Evolutionary conservation across 2,797 vertebrate genomes (phyloP).

Genomic region (Typhlichthys eigenmanni): DNA sequence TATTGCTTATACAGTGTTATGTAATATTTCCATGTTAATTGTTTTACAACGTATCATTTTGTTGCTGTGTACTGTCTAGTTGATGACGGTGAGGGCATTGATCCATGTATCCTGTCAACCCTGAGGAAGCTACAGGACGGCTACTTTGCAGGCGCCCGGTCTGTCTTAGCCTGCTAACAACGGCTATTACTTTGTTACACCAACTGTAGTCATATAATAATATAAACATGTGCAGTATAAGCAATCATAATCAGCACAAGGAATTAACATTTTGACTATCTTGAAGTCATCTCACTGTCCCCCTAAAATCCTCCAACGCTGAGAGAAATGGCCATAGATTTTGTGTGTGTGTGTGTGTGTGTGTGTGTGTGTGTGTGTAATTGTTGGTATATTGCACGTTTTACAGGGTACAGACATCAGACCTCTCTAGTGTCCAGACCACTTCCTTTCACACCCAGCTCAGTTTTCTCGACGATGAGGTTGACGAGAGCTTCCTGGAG

Average conservation of each 20-base stretch:
- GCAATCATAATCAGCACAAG: background rate
- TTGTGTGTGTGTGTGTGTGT: background rate
- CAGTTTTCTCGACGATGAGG: slow-evolving; percentile 91
- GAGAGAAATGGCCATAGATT: background rate
- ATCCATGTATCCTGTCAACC: slow-evolving; percentile 90
- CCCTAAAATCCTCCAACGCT: no score
- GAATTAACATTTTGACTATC: background rate
- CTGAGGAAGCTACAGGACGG: slow-evolving; percentile 95
- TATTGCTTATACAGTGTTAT: background rate
- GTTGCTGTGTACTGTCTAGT: slow-evolving; percentile 68
- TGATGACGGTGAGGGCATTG: slow-evolving; percentile 88
- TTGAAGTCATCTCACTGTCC: no score
- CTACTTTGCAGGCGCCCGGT: slow-evolving; percentile 97
- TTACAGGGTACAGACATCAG: slow-evolving; percentile 89
- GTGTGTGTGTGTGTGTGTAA: background rate
- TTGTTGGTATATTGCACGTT: background rate
- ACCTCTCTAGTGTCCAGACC: slow-evolving; percentile 88
- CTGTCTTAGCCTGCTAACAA: slow-evolving; percentile 5
- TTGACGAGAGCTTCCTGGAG: slow-evolving; percentile 83
- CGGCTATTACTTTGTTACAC: no score
- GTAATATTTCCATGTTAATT: background rate
- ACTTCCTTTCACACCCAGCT: slow-evolving; percentile 94
- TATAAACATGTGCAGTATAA: background rate
- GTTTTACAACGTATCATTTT: background rate
- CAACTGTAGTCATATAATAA: background rate